Evolutionary conservation across 2,888 invertebrate species (phyloP).

Genomic region (Ormyrus rosae): DNA sequence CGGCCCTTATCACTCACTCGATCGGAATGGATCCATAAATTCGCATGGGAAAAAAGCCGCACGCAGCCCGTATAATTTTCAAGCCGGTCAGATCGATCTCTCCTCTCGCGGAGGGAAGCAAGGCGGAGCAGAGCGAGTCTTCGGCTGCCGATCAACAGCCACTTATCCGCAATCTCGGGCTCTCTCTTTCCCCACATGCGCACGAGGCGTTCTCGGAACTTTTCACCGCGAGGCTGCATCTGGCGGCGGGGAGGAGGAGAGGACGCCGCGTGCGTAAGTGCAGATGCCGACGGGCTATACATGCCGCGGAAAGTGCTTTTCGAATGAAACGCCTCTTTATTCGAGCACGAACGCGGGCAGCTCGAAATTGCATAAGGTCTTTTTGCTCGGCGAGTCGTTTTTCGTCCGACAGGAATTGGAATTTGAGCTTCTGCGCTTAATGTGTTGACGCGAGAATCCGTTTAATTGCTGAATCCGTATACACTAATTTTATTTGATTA

Average conservation of each 20-base stretch:
- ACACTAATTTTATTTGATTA: too few relatives aligned
- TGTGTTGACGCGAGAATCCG: too few relatives aligned
- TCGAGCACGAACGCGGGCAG: neutral
- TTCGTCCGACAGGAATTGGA: too few relatives aligned
- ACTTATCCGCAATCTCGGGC: slow-evolving; percentile 30
- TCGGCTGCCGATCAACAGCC: slow-evolving; percentile 12
- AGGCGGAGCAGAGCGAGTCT: too few relatives aligned
- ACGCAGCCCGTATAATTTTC: too few relatives aligned
- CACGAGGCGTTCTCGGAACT: slow-evolving; percentile 42
- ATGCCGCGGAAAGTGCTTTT: slow-evolving; percentile 19
- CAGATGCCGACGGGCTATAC: neutral
- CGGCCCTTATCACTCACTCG: too few relatives aligned
- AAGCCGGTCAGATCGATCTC: too few relatives aligned
- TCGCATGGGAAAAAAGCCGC: too few relatives aligned
- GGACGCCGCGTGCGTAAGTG: neutral
- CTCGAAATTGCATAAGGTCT: slow-evolving; percentile 28
- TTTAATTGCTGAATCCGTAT: too few relatives aligned
- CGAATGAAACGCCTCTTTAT: slow-evolving; percentile 23
- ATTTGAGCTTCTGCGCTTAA: too few relatives aligned
- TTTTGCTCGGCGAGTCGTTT: neutral
- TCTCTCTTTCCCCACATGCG: neutral
- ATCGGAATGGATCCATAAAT: too few relatives aligned
- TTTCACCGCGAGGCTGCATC: slow-evolving; percentile 34
- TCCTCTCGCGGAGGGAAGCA: too few relatives aligned
- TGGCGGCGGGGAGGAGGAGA: neutral